Evolutionary conservation across 1,140 invertebrate genomes (phyloP).

Genomic region (Ridgeia piscesae): DNA sequence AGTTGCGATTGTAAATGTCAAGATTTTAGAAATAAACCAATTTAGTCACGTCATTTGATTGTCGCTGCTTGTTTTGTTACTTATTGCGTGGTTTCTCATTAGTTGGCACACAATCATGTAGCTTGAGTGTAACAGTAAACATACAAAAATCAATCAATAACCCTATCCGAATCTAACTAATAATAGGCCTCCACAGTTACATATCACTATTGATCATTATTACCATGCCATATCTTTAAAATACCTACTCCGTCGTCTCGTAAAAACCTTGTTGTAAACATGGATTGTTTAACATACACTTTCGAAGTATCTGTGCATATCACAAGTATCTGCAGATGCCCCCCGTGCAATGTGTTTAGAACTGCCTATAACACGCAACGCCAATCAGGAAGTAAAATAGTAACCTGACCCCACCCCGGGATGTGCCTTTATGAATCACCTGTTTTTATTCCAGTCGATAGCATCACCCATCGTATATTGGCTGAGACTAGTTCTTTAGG

Average conservation of each 20-base stretch:
- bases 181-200: not conserved
- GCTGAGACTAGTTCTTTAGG: too few relatives aligned
- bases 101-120: not conserved
- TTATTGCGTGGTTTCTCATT: not conserved
- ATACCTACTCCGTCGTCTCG: not conserved
- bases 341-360: not conserved
- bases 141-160: not conserved
- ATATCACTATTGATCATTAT: not conserved
- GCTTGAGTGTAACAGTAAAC: not conserved
- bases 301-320: too few relatives aligned
- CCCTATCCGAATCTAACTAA: not conserved
- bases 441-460: not conserved
- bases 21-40: slow-evolving; percentile 1
- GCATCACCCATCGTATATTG: too few relatives aligned
- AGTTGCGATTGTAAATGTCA: slow-evolving; percentile 5
- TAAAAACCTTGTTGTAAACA: too few relatives aligned
- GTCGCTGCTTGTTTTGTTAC: not conserved
- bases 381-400: not conserved
- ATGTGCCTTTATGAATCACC: not conserved
- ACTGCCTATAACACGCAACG: not conserved
- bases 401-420: not conserved
- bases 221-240: not conserved
- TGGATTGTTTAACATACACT: too few relatives aligned
- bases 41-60: slow-evolving; percentile 6
- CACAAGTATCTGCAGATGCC: not conserved